Conservation (phyloP, 2,797 vertebrate species). For the Molothrus ater region DNA sequence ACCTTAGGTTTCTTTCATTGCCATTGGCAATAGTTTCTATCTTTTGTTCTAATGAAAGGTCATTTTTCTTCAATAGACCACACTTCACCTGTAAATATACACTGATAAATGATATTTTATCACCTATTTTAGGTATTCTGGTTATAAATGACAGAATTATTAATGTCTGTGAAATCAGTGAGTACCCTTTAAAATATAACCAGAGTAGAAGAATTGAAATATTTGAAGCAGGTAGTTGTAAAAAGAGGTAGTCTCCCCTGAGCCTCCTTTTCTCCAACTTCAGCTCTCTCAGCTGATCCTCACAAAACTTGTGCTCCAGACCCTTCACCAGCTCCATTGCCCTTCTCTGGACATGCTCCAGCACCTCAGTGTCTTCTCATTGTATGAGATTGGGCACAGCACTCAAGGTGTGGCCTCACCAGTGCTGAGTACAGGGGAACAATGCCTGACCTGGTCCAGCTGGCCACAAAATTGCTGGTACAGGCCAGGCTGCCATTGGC, state of each 20-base stretch:
- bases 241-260: not conserved
- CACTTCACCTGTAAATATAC: not conserved
- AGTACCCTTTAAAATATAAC: not conserved
- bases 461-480: not conserved
- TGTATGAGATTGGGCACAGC: not conserved
- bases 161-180: not conserved
- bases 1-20: not conserved
- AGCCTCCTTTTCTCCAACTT: not conserved
- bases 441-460: not conserved
- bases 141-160: not conserved
- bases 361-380: not conserved
- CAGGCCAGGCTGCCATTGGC: not conserved
- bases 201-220: not conserved
- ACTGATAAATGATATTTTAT: not conserved
- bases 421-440: rapidly evolving
- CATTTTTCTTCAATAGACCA: not conserved
- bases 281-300: rapidly evolving
- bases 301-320: not conserved
- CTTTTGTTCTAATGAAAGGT: not conserved
- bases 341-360: rapidly evolving
- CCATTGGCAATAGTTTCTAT: not conserved
- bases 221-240: not conserved
- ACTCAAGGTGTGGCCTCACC: rapidly evolving
- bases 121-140: not conserved
- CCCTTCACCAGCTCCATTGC: not conserved